These are phyloP conservation scores for Neodiprion virginianus DNA, from an alignment of 1,140 invertebrate species.

Conservation along the genomic window DNA sequence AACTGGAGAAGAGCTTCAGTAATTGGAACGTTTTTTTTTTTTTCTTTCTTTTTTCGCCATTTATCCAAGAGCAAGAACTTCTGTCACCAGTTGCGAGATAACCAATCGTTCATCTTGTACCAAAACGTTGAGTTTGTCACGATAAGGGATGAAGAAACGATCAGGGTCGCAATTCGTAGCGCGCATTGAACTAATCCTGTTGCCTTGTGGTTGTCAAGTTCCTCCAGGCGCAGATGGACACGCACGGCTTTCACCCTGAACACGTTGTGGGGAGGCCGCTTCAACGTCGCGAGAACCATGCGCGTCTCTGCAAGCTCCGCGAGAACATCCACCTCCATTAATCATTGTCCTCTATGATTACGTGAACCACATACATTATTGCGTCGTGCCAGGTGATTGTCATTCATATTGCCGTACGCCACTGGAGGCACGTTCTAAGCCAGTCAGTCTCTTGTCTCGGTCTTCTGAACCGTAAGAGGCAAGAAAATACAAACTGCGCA, in stretches of 20 bases:
- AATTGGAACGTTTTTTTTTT: too few relatives aligned
- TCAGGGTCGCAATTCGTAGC: neutral
- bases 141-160: neutral
- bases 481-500: too few relatives aligned
- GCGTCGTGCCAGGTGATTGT: neutral
- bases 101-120: neutral
- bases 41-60: too few relatives aligned
- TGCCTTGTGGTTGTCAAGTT: neutral
- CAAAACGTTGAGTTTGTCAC: neutral
- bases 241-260: too few relatives aligned
- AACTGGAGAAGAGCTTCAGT: too few relatives aligned
- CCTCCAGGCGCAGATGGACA: neutral
- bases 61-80: neutral
- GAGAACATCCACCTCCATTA: conserved; percentile 2
- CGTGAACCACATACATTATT: conserved; percentile 12
- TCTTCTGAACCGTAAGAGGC: too few relatives aligned
- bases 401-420: conserved; percentile 3
- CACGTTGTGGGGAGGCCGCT: too few relatives aligned
- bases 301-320: neutral
- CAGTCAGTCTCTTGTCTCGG: neutral
- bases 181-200: too few relatives aligned
- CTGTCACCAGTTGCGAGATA: neutral
- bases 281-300: neutral
- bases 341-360: conserved; percentile 14
- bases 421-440: neutral